A percentile compares a stretch with the other conserved stretches of the same genome.
These are phyloP conservation scores for Cecidostiba fungosa DNA, from an alignment of 2,888 invertebrate genomes.

Conservation along the genomic window DNA sequence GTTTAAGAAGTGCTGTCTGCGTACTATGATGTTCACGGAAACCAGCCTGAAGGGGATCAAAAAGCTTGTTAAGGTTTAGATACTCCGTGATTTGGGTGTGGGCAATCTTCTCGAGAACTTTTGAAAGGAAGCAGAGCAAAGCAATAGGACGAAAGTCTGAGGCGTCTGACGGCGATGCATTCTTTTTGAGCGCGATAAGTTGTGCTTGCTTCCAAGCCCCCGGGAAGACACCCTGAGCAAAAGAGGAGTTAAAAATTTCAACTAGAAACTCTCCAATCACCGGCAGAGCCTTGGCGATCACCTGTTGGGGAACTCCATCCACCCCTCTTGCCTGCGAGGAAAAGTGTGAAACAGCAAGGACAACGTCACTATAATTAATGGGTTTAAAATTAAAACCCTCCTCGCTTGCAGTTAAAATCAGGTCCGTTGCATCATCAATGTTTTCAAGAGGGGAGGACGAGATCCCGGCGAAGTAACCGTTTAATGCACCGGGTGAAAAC, in stretches of 20 bases:
- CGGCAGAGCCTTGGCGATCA: neutral
- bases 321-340: conserved; percentile 4
- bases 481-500: too few relatives aligned
- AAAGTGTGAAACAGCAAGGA: conserved; percentile 1
- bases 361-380: neutral
- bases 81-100: neutral
- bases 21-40: neutral
- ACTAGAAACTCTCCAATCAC: neutral
- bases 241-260: neutral
- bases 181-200: neutral
- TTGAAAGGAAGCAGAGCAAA: neutral
- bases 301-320: neutral
- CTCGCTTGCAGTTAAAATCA: neutral
- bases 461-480: neutral
- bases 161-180: neutral
- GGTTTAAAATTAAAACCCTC: neutral
- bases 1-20: neutral
- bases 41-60: neutral
- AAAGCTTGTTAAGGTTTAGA: neutral
- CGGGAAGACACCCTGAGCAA: neutral
- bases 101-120: neutral
- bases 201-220: neutral
- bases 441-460: neutral
- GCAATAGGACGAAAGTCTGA: neutral
- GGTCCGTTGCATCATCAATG: neutral